Base-by-base conservation (phyloP, 2,113 vertebrate genomes). In the Scolopax mira region DNA sequence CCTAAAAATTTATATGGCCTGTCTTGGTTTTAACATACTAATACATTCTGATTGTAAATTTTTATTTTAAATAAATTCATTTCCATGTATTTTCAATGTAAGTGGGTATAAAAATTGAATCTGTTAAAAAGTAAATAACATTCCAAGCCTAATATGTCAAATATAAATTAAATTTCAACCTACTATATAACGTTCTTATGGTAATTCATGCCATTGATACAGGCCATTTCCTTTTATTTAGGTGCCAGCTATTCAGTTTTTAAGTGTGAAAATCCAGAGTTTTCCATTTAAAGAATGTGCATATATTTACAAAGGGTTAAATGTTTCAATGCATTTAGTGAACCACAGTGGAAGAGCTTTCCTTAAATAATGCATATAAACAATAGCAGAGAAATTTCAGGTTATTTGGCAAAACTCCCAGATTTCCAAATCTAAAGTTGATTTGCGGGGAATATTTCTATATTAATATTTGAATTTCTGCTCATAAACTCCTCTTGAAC, bases 11-110 rank as follows among this genome's bases (percentile, higher is more conserved):
- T 3, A 49, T 87, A 52, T 60, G 46, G 13, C 31, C 37, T 93
- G 39, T 48, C 79, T 84, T 41, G 41, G 64, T 77, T 93, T 96
- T 85, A 95, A 84, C 37, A 91, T 49, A 90, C 41, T 57, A 85
- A 82, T 51, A 77, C 33, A 25, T 60, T 67, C 30, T 74, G 30
- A 54, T 7, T 10, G 8, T 37, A 90, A 84, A 77, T 39, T 58
- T 2, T 21, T 21, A 42, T 75, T 83, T 77, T 54, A 52, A 86
- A 72, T 52, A 30, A 42, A 71, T 10, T 28, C 48, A 37, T 84
- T 31, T 87, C 35, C 49, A 42, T 51, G 15, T 71, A 28, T 35
- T 74, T 88, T 11, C 8, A 44, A 52, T 83, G 51, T 52, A 44
- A 23, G n/a, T 58, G 2, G 46, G 21, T 48, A 14, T 48, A 81